These are phyloP conservation scores for Microtus oregoni DNA, from an alignment of 2,113 vertebrate genomes.

Conservation along the genomic window DNA sequence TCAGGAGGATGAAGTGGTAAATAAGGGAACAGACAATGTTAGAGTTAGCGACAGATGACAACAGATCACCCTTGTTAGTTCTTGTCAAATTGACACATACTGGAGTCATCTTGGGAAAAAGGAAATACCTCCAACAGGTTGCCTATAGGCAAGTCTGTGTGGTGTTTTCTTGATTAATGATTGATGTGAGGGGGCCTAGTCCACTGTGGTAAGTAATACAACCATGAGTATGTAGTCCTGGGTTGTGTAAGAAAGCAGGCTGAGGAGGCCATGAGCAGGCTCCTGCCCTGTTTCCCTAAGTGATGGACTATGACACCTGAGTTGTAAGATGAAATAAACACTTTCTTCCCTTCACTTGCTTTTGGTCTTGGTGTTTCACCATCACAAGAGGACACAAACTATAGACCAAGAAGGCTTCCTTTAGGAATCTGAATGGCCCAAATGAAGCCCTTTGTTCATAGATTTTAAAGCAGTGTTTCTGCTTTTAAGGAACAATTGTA, in stretches of 20 bases:
- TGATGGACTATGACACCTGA: neutral
- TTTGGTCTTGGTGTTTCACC: neutral
- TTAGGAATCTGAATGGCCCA: neutral
- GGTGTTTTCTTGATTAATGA: neutral
- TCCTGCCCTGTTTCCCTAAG: neutral
- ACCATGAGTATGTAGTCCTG: neutral
- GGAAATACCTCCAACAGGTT: neutral
- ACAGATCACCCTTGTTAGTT: neutral
- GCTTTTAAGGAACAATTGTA: slow-evolving; percentile 39
- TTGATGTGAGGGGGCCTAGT: neutral
- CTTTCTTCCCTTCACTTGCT: neutral
- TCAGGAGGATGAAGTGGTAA: too few relatives aligned
- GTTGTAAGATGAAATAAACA: neutral
- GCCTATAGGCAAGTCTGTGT: neutral
- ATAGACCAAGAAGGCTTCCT: neutral
- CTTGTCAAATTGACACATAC: neutral
- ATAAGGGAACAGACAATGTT: too few relatives aligned
- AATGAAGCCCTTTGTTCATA: slow-evolving; percentile 21
- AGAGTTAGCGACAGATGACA: neutral
- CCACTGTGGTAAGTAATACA: neutral
- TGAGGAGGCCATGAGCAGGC: neutral
- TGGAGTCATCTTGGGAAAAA: neutral
- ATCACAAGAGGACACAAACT: neutral
- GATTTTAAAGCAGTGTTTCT: neutral
- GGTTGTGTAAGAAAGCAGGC: neutral